phyloP scores from a whole-genome alignment of 2,113 vertebrate genomes.

The Columbina picui region DNA sequence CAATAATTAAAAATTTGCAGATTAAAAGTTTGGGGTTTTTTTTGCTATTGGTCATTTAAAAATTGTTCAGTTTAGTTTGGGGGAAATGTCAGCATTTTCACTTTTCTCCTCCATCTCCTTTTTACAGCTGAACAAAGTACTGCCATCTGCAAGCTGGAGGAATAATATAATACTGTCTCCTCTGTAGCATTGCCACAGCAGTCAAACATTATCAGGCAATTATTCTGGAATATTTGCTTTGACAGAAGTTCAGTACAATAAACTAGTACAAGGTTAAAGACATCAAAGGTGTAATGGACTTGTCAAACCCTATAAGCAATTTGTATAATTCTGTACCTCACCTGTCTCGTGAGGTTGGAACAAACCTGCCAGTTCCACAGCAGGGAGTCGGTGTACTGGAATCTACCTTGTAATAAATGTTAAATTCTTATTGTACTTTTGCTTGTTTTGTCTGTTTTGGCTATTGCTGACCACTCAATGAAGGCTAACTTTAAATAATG shows the following conservation, averaged over 20 bases:
- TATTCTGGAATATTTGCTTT: slow-evolving; percentile 42
- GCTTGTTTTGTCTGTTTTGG: background rate
- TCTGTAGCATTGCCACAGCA: background rate
- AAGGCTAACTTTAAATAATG: background rate
- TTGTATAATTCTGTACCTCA: background rate
- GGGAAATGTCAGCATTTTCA: background rate
- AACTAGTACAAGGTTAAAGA: slow-evolving; percentile 47
- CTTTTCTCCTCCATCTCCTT: background rate
- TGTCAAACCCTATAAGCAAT: slow-evolving; percentile 46
- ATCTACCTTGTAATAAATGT: background rate
- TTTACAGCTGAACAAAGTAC: background rate
- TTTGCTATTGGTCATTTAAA: background rate
- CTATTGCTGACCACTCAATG: background rate
- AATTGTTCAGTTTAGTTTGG: background rate
- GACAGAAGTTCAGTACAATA: slow-evolving; percentile 19
- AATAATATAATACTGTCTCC: background rate
- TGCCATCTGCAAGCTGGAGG: background rate
- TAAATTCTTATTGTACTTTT: background rate
- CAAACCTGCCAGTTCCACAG: background rate
- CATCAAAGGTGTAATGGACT: slow-evolving; percentile 39
- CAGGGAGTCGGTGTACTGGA: background rate
- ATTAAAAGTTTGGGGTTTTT: too few species aligned
- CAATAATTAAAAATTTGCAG: background rate
- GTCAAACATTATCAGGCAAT: slow-evolving; percentile 16
- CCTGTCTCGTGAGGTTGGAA: background rate